Evolutionary conservation across 2,113 vertebrate species (phyloP).

Genomic region (Gymnobelideus leadbeateri): DNA sequence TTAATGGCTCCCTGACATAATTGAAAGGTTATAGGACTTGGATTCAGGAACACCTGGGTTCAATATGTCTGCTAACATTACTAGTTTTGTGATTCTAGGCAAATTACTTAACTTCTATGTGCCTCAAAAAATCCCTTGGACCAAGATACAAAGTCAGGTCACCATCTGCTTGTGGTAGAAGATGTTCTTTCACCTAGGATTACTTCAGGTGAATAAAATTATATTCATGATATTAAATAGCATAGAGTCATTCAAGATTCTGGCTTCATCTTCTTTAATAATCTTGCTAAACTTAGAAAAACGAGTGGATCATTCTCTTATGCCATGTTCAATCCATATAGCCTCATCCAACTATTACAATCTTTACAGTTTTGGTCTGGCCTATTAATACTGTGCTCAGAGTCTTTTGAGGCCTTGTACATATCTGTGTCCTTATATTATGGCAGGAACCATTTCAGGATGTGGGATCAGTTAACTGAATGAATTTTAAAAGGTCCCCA

Average conservation of each 20-base stretch:
- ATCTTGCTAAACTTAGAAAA: background rate
- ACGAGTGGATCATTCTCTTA: background rate
- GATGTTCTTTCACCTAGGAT: background rate
- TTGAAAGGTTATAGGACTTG: background rate
- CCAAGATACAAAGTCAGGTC: background rate
- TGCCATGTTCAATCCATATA: background rate
- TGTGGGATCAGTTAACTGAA: background rate
- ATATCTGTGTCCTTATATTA: background rate
- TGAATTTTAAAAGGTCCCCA: background rate
- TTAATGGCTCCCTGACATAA: background rate
- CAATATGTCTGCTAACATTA: background rate
- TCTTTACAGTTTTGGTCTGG: background rate
- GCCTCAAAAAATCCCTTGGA: background rate
- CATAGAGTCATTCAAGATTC: slow-evolving; percentile 15
- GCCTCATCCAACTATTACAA: background rate
- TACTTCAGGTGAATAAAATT: background rate
- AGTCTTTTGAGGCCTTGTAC: background rate
- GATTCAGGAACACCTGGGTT: background rate
- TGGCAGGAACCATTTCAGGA: background rate
- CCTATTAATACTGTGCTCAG: background rate
- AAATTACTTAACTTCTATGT: background rate
- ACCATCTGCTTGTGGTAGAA: background rate
- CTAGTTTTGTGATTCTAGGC: background rate
- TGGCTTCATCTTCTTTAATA: background rate
- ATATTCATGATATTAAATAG: background rate